A percentile compares a stretch with the other conserved stretches of the same genome.
Evolutionary conservation across 2,113 vertebrate genomes (phyloP).

Genomic region (Phaethornis superciliosus): DNA sequence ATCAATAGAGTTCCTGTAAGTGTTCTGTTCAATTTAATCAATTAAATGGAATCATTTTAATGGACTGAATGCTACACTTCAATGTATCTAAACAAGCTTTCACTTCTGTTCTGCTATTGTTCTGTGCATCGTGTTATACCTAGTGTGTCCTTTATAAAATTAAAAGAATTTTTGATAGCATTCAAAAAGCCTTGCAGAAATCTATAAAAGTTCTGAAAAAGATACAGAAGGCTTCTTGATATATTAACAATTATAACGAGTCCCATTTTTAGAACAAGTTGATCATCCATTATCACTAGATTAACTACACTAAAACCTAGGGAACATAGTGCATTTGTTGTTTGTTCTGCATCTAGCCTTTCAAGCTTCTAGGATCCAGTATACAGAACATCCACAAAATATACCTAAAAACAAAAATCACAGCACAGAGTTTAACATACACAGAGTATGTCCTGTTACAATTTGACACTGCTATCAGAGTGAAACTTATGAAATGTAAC

Average conservation of each 20-base stretch:
- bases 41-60: neutral
- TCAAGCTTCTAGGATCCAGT: neutral
- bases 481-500: neutral
- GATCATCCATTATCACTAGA: neutral
- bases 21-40: neutral
- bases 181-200: neutral
- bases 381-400: neutral
- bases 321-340: neutral
- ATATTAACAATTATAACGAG: neutral
- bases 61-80: neutral
- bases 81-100: neutral
- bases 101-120: neutral
- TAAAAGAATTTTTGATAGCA: neutral
- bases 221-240: neutral
- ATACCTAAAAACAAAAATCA: neutral
- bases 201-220: neutral
- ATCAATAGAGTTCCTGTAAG: neutral
- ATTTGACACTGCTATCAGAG: neutral
- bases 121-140: neutral
- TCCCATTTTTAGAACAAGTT: neutral
- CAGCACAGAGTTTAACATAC: neutral
- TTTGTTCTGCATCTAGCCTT: neutral
- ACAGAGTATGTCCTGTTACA: neutral
- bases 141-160: neutral
- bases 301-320: neutral